These are phyloP conservation scores for Spodoptera picta DNA, from an alignment of 2,888 invertebrate genomes.

Conservation along the genomic window DNA sequence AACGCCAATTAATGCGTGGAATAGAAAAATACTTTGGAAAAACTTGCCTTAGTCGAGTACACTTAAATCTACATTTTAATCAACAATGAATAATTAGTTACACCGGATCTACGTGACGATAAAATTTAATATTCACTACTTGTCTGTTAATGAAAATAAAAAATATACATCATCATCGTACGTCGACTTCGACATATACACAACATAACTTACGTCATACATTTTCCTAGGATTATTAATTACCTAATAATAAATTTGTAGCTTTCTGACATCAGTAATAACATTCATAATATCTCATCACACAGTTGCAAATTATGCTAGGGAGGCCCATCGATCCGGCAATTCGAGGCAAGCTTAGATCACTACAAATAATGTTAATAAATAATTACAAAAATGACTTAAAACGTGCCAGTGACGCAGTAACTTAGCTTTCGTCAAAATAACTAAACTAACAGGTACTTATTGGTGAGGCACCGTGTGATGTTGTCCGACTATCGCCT, in stretches of 20 bases:
- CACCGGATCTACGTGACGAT: conserved; percentile 22
- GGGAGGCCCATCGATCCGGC: conserved; percentile 12
- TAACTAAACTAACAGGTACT: conserved; percentile 80
- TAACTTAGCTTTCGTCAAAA: conserved; percentile 28
- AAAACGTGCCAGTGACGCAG: conserved; percentile 29
- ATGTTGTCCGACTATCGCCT: conserved; percentile 58
- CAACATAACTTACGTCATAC: no score
- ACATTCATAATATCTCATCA: background rate
- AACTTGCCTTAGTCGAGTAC: conserved; percentile 21
- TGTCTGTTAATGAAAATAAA: background rate
- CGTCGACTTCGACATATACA: no score
- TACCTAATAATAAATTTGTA: no score
- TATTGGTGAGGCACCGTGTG: conserved; percentile 80
- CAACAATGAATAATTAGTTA: conserved; percentile 21
- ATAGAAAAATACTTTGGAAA: conserved; percentile 30
- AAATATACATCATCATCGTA: conserved; percentile 16
- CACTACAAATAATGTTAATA: conserved; percentile 39
- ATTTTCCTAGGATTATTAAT: no score
- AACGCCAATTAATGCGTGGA: conserved; percentile 16
- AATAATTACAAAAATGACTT: conserved; percentile 47
- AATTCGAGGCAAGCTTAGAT: conserved; percentile 41
- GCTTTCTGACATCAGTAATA: background rate
- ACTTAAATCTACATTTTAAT: conserved; percentile 36
- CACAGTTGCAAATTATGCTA: conserved; percentile 15
- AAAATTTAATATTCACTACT: conserved; percentile 19